These are phyloP conservation scores for Morbakka virulenta DNA, from an alignment of 30 jellyfish, hydroid and myxozoan species.

Conservation along the genomic window DNA sequence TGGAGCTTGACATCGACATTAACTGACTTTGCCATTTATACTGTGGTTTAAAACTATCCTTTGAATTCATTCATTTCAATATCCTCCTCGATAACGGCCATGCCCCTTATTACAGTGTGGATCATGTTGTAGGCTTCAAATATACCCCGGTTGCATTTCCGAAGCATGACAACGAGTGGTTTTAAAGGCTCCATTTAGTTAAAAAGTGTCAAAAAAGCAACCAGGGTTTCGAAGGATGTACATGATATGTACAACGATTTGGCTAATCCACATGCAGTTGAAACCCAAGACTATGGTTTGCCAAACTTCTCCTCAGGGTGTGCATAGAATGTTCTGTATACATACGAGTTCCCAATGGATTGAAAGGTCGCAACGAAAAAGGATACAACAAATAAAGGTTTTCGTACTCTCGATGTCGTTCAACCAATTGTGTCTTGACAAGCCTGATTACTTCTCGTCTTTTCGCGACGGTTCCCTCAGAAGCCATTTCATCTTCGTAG, in stretches of 20 bases:
- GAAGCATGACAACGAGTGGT: too few relatives aligned
- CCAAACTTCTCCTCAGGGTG: conserved; percentile 3
- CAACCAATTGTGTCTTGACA: conserved; percentile 36
- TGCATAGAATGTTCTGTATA: conserved; percentile 23
- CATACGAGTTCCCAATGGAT: conserved; percentile 29
- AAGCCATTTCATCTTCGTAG: conserved; percentile 16
- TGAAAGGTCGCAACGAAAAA: conserved; percentile 36
- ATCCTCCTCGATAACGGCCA: conserved; percentile 24
- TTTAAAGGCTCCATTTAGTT: conserved; percentile 43
- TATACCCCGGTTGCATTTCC: too few relatives aligned
- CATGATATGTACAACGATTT: conserved; percentile 34
- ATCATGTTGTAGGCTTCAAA: conserved; percentile 48
- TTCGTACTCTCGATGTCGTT: conserved; percentile 48
- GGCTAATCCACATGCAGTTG: conserved; percentile 16
- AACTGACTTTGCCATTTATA: too few relatives aligned
- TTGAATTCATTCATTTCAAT: conserved; percentile 14
- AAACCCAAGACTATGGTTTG: conserved; percentile 42
- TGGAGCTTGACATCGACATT: too few relatives aligned
- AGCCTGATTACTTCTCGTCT: conserved; percentile 19
- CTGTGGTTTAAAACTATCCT: too few relatives aligned
- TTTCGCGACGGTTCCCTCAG: conserved; percentile 20
- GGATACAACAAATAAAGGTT: conserved; percentile 1
- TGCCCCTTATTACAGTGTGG: conserved; percentile 14
- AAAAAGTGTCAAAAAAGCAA: conserved; percentile 33
- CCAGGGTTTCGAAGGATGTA: conserved; percentile 33